A percentile compares a stretch with the other conserved stretches of the same genome.
Conservation (phyloP, 1,140 invertebrate species). For the Ips typographus region DNA sequence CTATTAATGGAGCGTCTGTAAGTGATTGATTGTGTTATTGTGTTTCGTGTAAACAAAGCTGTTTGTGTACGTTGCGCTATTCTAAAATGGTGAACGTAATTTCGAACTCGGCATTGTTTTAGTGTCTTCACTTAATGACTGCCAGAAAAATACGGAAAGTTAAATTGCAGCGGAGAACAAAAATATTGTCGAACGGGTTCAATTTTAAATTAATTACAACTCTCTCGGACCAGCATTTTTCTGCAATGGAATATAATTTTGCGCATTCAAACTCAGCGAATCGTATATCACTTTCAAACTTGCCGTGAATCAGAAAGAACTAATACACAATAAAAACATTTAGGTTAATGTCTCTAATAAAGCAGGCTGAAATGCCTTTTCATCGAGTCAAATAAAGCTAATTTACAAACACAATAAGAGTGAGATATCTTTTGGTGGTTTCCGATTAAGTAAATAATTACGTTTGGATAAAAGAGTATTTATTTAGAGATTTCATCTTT, state of each 20-base stretch:
- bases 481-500: slow-evolving; percentile 14
- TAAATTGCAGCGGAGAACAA: background rate
- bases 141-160: background rate
- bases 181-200: no score
- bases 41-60: background rate
- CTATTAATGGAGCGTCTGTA: slow-evolving; percentile 11
- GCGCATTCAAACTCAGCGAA: no score
- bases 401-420: slow-evolving; percentile 19
- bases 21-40: slow-evolving; percentile 14
- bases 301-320: no score
- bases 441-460: slow-evolving; percentile 18
- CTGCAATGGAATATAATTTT: no score
- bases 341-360: slow-evolving; percentile 13
- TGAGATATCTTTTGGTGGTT: slow-evolving; percentile 9
- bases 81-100: slow-evolving; percentile 7
- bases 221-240: no score
- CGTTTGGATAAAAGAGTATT: slow-evolving; percentile 8
- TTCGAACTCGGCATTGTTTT: slow-evolving; percentile 1
- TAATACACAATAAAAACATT: slow-evolving; percentile 5
- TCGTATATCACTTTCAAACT: no score
- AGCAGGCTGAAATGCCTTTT: slow-evolving; percentile 15
- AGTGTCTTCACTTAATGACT: slow-evolving; percentile 1
- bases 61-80: slow-evolving; percentile 7
- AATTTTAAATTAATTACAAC: no score
- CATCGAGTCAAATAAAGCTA: slow-evolving; percentile 10